Conservation (phyloP, 2,888 invertebrate species). For the Drosophila maculinotata region DNA sequence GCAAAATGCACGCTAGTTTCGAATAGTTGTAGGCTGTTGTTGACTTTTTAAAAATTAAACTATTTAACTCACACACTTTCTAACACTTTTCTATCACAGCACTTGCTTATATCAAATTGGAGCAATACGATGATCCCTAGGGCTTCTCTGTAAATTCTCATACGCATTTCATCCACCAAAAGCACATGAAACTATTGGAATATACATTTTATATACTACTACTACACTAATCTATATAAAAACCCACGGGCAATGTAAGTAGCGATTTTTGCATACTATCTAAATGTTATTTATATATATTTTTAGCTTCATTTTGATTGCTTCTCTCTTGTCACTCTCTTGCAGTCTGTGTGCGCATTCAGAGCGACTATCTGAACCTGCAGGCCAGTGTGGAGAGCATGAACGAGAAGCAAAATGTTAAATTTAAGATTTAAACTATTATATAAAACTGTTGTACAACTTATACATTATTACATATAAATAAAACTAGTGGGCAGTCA, state of each 20-base stretch:
- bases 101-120: constrained; percentile 84
- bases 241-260: constrained; percentile 65
- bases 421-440: constrained; percentile 68
- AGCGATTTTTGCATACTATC: constrained; percentile 26
- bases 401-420: constrained; percentile 78
- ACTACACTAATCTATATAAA: constrained; percentile 16
- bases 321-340: constrained; percentile 22
- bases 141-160: constrained; percentile 51
- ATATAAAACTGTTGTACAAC: constrained; percentile 34
- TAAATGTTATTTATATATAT: constrained; percentile 1
- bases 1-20: constrained; percentile 41
- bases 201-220: constrained; percentile 23
- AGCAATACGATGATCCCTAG: constrained; percentile 82
- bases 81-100: constrained; percentile 73
- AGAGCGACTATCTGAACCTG: constrained; percentile 78
- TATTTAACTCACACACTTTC: constrained; percentile 41
- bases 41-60: constrained; percentile 13
- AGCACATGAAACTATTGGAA: constrained; percentile 60
- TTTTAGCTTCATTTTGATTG: not conserved
- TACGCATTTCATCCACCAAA: constrained; percentile 44
- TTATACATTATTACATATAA: constrained; percentile 13
- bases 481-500: constrained; percentile 27
- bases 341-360: constrained; percentile 83
- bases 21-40: constrained; percentile 22
- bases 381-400: constrained; percentile 81